Evolutionary conservation across 1,140 invertebrate species (phyloP).

Genomic region (Anastrepha obliqua): DNA sequence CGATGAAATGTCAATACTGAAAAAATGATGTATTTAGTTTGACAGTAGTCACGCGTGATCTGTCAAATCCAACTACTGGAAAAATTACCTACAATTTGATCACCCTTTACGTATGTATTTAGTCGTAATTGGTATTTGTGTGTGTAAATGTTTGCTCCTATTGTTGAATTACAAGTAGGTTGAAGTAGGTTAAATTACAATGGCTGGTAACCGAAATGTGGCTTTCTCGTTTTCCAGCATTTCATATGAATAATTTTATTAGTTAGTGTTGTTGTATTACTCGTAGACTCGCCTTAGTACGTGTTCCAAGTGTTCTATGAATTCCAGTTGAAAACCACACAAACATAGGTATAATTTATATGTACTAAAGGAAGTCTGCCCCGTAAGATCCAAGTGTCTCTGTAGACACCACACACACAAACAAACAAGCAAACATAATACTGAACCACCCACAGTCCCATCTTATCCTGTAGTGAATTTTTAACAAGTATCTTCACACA

Average conservation of each 20-base stretch:
- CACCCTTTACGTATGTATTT: too few relatives aligned
- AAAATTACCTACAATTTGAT: too few relatives aligned
- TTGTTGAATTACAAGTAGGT: constrained; percentile 18
- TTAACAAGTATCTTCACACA: background rate
- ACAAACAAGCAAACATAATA: background rate
- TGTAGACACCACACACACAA: background rate
- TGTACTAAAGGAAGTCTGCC: background rate
- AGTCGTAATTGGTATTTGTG: constrained; percentile 10
- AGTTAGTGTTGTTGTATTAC: background rate
- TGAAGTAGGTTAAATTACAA: background rate
- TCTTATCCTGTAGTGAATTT: constrained; percentile 20
- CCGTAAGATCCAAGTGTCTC: background rate
- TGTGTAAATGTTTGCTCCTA: constrained; percentile 21
- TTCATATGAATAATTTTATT: background rate
- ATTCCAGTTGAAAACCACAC: background rate
- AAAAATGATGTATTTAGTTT: too few relatives aligned
- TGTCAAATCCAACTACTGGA: too few relatives aligned
- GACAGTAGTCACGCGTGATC: too few relatives aligned
- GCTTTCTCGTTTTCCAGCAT: background rate
- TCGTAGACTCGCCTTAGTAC: constrained; percentile 19
- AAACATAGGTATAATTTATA: background rate
- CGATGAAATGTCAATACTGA: too few relatives aligned
- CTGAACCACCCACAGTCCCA: background rate
- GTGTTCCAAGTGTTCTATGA: constrained; percentile 42
- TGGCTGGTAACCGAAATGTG: background rate